phyloP scores from a whole-genome alignment of 2,113 vertebrate species.

The Colius striatus region DNA sequence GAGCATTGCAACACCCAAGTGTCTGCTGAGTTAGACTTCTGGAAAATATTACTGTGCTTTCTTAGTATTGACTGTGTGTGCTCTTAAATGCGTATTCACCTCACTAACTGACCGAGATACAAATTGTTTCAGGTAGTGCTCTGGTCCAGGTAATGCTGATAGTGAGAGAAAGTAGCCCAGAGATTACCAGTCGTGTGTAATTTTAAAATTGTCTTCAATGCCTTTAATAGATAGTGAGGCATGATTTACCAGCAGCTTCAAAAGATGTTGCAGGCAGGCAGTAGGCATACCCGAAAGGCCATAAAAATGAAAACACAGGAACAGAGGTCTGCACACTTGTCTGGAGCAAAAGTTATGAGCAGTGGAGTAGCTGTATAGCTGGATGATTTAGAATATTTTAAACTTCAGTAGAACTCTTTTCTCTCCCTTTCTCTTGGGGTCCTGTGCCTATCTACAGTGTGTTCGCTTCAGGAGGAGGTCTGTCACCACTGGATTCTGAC shows the following conservation, averaged over 20 bases:
- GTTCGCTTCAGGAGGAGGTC: slow-evolving; percentile 6
- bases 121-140: not conserved
- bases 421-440: not conserved
- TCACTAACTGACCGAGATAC: not conserved
- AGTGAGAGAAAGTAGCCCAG: not conserved
- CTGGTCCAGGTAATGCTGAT: not conserved
- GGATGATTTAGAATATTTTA: slow-evolving; percentile 52
- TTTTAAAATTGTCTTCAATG: not conserved
- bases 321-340: slow-evolving; percentile 16
- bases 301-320: slow-evolving; percentile 33
- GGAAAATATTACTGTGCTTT: not conserved
- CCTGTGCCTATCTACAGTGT: not conserved
- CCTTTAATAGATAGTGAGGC: not conserved
- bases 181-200: not conserved
- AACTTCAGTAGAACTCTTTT: slow-evolving; percentile 7
- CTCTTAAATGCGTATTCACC: not conserved
- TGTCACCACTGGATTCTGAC: not conserved
- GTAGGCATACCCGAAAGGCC: slow-evolving; percentile 10
- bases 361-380: not conserved
- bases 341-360: slow-evolving; percentile 45
- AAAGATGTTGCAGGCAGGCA: slow-evolving; percentile 39
- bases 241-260: slow-evolving; percentile 29
- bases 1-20: not conserved
- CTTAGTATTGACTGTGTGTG: not conserved
- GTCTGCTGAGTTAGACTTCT: not conserved